These are phyloP conservation scores for Sebastes fasciatus DNA, from an alignment of 2,113 vertebrate genomes.

Conservation along the genomic window DNA sequence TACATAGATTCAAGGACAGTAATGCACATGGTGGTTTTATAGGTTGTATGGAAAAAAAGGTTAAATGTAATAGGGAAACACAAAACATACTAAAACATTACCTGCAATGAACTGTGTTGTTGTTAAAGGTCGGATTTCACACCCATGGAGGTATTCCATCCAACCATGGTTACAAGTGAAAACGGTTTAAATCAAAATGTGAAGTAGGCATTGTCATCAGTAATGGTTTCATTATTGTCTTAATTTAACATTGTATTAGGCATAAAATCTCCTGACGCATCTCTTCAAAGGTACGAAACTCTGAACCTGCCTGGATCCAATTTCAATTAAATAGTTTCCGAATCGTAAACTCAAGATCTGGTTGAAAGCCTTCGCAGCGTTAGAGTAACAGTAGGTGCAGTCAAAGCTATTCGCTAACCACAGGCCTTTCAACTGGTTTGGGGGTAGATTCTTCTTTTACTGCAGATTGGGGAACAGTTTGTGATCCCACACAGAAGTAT, in stretches of 20 bases:
- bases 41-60: too few relatives aligned
- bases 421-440: slow-evolving; percentile 68
- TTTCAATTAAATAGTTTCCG: slow-evolving; percentile 68
- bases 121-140: slow-evolving; percentile 11
- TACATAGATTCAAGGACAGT: too few relatives aligned
- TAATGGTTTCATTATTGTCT: slow-evolving; percentile 21
- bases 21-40: too few relatives aligned
- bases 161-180: neutral
- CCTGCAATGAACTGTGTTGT: neutral
- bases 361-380: slow-evolving; percentile 44
- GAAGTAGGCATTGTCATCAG: slow-evolving; percentile 26
- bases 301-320: slow-evolving; percentile 56
- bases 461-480: slow-evolving; percentile 56
- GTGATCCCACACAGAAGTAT: slow-evolving; percentile 54
- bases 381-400: slow-evolving; percentile 39
- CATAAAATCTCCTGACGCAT: slow-evolving; percentile 27
- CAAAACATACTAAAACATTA: neutral
- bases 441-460: slow-evolving; percentile 64
- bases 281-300: slow-evolving; percentile 56
- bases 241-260: slow-evolving; percentile 37
- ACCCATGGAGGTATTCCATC: slow-evolving; percentile 15
- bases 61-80: neutral
- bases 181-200: slow-evolving; percentile 16
- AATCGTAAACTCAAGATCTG: slow-evolving; percentile 50
- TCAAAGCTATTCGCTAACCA: slow-evolving; percentile 50